These are phyloP conservation scores for Lanistes nyassanus DNA, from an alignment of 1,140 invertebrate species.

Conservation along the genomic window DNA sequence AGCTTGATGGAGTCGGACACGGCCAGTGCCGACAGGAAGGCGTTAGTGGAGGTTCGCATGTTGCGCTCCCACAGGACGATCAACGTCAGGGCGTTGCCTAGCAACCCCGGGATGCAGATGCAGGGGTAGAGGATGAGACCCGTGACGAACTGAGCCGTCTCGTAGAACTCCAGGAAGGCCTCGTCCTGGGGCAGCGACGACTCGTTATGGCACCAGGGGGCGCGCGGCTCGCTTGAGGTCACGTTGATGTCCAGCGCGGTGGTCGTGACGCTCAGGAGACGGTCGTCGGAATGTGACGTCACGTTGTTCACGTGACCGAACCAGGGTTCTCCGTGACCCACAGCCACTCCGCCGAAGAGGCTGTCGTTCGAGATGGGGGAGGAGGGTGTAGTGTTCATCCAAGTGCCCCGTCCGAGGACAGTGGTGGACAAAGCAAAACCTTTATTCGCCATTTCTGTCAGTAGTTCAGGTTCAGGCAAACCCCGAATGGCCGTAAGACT, in stretches of 20 bases:
- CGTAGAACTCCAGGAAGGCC: conserved; percentile 50
- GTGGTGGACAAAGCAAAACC: no score
- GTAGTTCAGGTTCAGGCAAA: no score
- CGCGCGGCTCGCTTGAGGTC: conserved; percentile 3
- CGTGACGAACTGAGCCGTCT: conserved; percentile 54
- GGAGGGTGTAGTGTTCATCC: background rate
- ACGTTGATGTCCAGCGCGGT: background rate
- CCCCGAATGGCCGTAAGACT: no score
- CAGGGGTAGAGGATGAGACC: conserved; percentile 74
- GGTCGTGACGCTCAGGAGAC: background rate
- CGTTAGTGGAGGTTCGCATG: conserved; percentile 80
- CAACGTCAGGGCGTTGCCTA: conserved; percentile 79
- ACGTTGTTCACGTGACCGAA: background rate
- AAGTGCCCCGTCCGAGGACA: background rate
- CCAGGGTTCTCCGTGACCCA: background rate
- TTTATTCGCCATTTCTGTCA: no score
- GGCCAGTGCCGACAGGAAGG: conserved; percentile 79
- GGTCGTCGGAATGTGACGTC: no score
- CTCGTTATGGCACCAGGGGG: conserved; percentile 21
- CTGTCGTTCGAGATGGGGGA: background rate
- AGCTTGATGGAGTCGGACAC: conserved; percentile 80
- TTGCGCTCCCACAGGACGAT: conserved; percentile 78
- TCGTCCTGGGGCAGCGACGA: conserved; percentile 19
- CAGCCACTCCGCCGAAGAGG: background rate
- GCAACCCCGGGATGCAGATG: conserved; percentile 76